Evolutionary conservation across 2,113 vertebrate genomes (phyloP).

Genomic region (Phodopus roborovskii): DNA sequence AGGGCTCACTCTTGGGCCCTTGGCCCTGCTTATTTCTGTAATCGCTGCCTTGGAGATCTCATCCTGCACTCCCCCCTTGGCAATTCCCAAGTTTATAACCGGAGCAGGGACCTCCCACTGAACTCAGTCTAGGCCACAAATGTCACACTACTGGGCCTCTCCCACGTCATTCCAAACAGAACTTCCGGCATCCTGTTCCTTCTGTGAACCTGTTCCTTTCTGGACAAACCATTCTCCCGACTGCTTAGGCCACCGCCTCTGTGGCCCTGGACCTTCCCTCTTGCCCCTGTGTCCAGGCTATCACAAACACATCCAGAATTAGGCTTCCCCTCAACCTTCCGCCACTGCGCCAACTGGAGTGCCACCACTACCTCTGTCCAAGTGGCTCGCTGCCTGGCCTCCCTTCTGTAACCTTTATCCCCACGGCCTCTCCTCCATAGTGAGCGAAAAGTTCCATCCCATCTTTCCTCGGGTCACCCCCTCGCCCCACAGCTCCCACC

Average conservation of each 20-base stretch:
- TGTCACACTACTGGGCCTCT: neutral
- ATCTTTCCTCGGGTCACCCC: neutral
- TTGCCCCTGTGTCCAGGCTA: neutral
- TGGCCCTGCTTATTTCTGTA: neutral
- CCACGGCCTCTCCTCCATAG: neutral
- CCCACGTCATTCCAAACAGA: neutral
- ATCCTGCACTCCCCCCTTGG: neutral
- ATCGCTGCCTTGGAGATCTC: neutral
- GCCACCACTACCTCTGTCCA: neutral
- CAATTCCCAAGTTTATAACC: neutral
- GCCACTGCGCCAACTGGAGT: too few relatives aligned
- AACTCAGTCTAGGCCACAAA: neutral
- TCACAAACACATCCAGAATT: neutral
- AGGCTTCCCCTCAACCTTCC: neutral
- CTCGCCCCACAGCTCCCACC: neutral
- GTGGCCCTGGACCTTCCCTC: neutral
- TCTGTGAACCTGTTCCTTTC: neutral
- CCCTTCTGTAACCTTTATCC: neutral
- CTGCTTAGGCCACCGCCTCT: neutral
- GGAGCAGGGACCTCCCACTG: neutral
- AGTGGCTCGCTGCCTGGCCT: neutral
- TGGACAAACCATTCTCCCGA: neutral
- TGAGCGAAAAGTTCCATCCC: neutral
- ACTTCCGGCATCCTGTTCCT: too few relatives aligned
- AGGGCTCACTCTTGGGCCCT: neutral